Conservation (phyloP, 92 coral and sea anemone genomes). For the Bergia puertoricense region DNA sequence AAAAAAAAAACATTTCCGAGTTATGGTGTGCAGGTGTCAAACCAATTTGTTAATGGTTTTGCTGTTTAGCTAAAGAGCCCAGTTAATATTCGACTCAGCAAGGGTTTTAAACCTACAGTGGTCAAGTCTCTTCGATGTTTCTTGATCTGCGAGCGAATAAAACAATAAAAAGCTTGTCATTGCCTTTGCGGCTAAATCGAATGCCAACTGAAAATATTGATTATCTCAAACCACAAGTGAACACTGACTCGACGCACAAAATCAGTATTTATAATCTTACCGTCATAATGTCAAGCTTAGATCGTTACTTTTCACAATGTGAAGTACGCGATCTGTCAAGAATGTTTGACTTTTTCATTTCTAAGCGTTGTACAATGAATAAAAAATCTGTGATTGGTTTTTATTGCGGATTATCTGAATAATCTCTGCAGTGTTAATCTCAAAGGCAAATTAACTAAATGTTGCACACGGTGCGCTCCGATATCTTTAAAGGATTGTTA, state of each 20-base stretch:
- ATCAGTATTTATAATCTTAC: not conserved
- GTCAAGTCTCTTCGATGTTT: conserved; percentile 30
- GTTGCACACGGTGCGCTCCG: not conserved
- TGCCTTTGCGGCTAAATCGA: conserved; percentile 24
- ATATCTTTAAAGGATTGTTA: not conserved
- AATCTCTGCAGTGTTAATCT: conserved; percentile 9
- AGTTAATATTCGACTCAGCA: conserved; percentile 32
- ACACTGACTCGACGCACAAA: not conserved
- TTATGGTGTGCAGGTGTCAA: conserved; percentile 40
- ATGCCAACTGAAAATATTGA: not conserved
- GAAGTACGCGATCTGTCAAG: not conserved
- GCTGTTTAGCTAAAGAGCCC: conserved; percentile 25
- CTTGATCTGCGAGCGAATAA: conserved; percentile 43
- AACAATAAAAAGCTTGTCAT: conserved; percentile 26
- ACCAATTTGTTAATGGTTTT: conserved; percentile 23
- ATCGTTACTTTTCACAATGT: not conserved
- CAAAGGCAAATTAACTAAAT: conserved; percentile 26
- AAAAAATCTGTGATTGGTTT: conserved; percentile 4
- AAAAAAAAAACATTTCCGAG: not conserved
- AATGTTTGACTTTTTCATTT: conserved; percentile 23
- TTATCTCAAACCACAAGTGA: conserved; percentile 2
- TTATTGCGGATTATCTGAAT: conserved; percentile 13
- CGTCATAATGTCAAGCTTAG: not conserved
- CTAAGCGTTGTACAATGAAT: not conserved
- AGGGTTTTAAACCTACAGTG: conserved; percentile 39